A percentile compares a stretch with the other conserved stretches of the same genome.
Conservation (phyloP, 2,888 invertebrate species). For the Sicus ferrugineus region DNA sequence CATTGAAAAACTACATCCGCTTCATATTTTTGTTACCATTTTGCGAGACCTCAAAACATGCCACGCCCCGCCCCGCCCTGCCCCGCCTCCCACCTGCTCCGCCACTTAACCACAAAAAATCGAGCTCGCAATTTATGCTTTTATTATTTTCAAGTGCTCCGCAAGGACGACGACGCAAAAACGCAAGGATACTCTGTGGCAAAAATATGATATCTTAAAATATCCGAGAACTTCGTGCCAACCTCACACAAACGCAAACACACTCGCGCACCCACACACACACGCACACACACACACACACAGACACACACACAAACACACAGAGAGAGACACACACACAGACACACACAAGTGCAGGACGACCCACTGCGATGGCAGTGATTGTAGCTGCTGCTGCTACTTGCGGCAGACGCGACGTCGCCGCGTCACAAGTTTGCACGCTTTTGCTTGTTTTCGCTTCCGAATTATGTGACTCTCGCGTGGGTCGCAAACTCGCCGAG, state of each 20-base stretch:
- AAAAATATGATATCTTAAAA: slow-evolving; percentile 24
- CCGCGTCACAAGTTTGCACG: slow-evolving; percentile 2
- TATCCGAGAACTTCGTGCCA: slow-evolving; percentile 12
- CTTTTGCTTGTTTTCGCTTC: neutral
- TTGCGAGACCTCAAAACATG: neutral
- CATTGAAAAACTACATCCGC: neutral
- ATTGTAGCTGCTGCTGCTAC: neutral
- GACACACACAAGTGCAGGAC: no score
- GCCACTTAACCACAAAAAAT: neutral
- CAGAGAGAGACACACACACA: no score
- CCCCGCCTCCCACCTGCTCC: neutral
- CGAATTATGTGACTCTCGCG: slow-evolving; percentile 23
- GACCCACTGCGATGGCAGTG: no score
- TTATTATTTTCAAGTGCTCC: slow-evolving; percentile 32
- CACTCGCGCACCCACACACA: no score
- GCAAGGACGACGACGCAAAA: slow-evolving; percentile 18
- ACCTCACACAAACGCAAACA: slow-evolving; percentile 8
- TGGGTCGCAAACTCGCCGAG: slow-evolving; percentile 7
- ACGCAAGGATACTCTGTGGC: slow-evolving; percentile 2
- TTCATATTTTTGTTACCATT: slow-evolving; percentile 4
- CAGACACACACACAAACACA: neutral
- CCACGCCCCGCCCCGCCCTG: neutral
- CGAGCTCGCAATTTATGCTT: slow-evolving; percentile 33
- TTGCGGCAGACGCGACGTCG: slow-evolving; percentile 24
- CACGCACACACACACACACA: no score